Evolutionary conservation across 1,140 invertebrate genomes (phyloP).

Genomic region (Drosophila watanabei): DNA sequence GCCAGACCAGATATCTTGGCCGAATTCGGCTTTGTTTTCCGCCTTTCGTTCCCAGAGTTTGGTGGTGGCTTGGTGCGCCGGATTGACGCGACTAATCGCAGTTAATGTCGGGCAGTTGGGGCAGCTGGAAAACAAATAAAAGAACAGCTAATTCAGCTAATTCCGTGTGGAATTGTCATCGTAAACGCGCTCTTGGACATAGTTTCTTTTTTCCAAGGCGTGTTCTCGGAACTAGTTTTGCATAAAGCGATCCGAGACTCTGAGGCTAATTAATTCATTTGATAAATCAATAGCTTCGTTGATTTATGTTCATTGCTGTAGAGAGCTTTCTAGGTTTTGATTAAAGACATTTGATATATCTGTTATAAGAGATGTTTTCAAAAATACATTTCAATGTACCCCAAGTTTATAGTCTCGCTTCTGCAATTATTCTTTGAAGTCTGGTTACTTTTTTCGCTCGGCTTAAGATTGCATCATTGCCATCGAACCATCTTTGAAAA

Average conservation of each 20-base stretch:
- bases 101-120: slow-evolving; percentile 66
- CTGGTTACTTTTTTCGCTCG: not conserved
- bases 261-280: slow-evolving; percentile 19
- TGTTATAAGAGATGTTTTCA: not conserved
- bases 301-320: not conserved
- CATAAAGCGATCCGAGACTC: slow-evolving; percentile 22
- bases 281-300: slow-evolving; percentile 24
- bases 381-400: not conserved
- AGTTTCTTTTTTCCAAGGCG: slow-evolving; percentile 55
- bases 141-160: slow-evolving; percentile 42
- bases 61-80: slow-evolving; percentile 22
- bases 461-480: not conserved
- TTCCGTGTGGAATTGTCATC: slow-evolving; percentile 40
- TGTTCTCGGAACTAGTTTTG: slow-evolving; percentile 63
- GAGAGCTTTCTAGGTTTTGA: slow-evolving; percentile 40
- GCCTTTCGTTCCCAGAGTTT: slow-evolving; percentile 40
- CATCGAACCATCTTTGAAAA: not conserved
- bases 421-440: not conserved
- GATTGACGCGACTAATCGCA: slow-evolving; percentile 60
- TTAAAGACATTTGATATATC: slow-evolving; percentile 1
- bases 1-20: slow-evolving; percentile 60
- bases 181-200: slow-evolving; percentile 21
- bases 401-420: not conserved
- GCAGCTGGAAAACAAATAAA: slow-evolving; percentile 43
- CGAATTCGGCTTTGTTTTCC: slow-evolving; percentile 23